A percentile compares a stretch with the other conserved stretches of the same genome.
These are phyloP conservation scores for Chymomyza procnemis DNA, from an alignment of 2,888 invertebrate species.

Conservation along the genomic window DNA sequence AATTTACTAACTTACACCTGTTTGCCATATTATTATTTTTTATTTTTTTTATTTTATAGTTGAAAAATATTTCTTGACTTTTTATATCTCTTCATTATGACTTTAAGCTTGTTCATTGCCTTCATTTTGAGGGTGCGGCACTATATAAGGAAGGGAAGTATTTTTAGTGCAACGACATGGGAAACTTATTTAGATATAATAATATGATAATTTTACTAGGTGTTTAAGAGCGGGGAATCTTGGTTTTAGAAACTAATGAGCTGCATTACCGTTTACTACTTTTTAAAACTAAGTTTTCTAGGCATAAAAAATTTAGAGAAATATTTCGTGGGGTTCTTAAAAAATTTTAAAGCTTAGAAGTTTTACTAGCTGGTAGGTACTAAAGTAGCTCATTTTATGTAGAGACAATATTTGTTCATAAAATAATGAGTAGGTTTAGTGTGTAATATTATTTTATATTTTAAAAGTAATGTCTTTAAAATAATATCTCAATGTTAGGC, in stretches of 20 bases:
- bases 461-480: too few relatives aligned
- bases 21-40: slow-evolving; percentile 23
- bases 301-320: too few relatives aligned
- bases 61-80: slow-evolving; percentile 45
- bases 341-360: too few relatives aligned
- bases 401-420: too few relatives aligned
- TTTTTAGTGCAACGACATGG: neutral
- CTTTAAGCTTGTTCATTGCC: neutral
- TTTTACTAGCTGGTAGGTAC: too few relatives aligned
- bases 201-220: neutral
- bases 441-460: too few relatives aligned
- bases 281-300: too few relatives aligned
- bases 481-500: too few relatives aligned
- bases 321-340: too few relatives aligned
- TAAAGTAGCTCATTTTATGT: too few relatives aligned
- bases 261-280: neutral
- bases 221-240: neutral
- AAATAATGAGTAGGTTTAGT: too few relatives aligned
- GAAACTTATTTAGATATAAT: neutral
- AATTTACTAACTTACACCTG: slow-evolving; percentile 41
- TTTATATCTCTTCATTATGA: neutral
- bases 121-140: neutral
- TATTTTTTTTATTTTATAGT: slow-evolving; percentile 21
- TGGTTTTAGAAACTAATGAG: neutral
- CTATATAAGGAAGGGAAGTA: neutral